Base-by-base conservation (phyloP, 2,888 invertebrate species). In the Drosophila anomalata region DNA sequence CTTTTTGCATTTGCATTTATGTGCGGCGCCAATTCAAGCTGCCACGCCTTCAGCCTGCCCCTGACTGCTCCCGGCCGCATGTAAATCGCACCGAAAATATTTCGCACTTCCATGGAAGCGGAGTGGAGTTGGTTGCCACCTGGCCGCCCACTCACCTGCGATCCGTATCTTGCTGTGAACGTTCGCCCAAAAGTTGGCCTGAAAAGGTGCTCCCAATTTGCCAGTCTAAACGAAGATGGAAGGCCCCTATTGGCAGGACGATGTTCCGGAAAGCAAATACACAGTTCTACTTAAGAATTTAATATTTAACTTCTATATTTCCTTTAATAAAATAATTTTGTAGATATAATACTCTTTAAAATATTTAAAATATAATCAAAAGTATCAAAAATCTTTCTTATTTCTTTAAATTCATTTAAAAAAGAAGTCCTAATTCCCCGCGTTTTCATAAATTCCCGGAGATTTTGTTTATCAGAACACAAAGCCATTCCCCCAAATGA, bases 1-100 rank as follows among this genome's bases (percentile, higher is more conserved):
- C 53, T 52, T 72, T 78, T 75, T 75, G 77, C 71, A 87, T 81
- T 81, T 87, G 83, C 81, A 82, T 85, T 82, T 82, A 85, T 85
- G 77, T 87, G 78, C 75, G 88, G 59, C 82, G 69, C 79, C 85
- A 77, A 63, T 56, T 61, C 60, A 63, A 62, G 33, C 36, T 29
- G 42, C 51, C 55, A 56, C 60, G 36, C 58, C 55, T 33, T 29
- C 39, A n/a, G 11, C 44, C n/a, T 31, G 29, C 39, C 24, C 33
- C 39, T 39, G 22, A 9, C 54, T 20, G 24, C 69, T 65, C 65
- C 58, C 63, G 68, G 71, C 72, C 84, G 76, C 81, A 81, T 81
- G 85, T 87, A 81, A 87, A 82, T 85, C 81, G 77, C 75, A 60
- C 79, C 68, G 88, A 77, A 86, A 82, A 82, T 86, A 87, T 85